phyloP scores from a whole-genome alignment of 2,113 vertebrate species.

The Bos javanicus region DNA sequence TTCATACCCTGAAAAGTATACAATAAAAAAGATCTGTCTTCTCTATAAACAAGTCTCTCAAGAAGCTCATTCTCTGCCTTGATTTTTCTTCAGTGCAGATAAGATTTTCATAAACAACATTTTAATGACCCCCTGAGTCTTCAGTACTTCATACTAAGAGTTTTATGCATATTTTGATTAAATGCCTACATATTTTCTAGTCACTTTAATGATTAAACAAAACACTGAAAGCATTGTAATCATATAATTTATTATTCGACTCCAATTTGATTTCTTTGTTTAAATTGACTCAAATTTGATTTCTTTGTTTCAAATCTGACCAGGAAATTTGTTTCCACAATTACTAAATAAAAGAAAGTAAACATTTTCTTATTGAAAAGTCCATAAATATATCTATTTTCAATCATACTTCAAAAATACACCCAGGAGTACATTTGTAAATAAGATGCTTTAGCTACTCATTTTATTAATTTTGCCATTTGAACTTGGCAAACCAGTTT shows the following conservation, averaged over 20 bases:
- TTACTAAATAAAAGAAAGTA: constrained; percentile 39
- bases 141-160: not conserved
- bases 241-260: not conserved
- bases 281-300: constrained; percentile 33
- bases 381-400: constrained; percentile 38
- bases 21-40: not conserved
- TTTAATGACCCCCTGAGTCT: not conserved
- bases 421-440: not conserved
- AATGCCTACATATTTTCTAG: not conserved
- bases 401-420: constrained; percentile 15
- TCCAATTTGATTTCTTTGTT: constrained; percentile 51
- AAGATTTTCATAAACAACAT: not conserved
- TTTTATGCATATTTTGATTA: constrained; percentile 20
- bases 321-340: constrained; percentile 27
- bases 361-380: constrained; percentile 42
- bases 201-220: not conserved
- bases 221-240: not conserved
- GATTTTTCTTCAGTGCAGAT: not conserved
- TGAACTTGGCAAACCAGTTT: constrained; percentile 43
- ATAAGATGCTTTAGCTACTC: constrained; percentile 27
- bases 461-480: constrained; percentile 59
- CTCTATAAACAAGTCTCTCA: not conserved
- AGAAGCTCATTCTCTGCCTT: not conserved
- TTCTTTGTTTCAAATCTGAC: constrained; percentile 35
- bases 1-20: not conserved